A percentile compares a stretch with the other conserved stretches of the same genome.
Conservation (phyloP, 2,797 vertebrate species). For the Acestrorhynchus altus region DNA sequence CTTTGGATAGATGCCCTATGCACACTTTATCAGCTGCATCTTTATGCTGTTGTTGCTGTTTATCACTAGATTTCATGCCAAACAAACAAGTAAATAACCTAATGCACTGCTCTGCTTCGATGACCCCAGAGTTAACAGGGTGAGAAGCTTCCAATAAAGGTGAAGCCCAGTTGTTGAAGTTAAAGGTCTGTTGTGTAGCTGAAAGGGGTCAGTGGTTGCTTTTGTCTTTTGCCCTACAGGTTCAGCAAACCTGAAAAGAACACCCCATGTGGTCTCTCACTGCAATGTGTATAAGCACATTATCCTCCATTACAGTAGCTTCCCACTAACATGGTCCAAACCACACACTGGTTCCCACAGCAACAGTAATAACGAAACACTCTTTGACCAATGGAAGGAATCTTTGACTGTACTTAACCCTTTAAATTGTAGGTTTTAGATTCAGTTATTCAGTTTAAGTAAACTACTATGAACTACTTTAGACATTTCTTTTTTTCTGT, state of each 20-base stretch:
- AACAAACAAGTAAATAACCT: neutral
- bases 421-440: neutral
- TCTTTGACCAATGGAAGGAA: neutral
- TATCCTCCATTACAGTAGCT: conserved; percentile 47
- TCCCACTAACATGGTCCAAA: conserved; percentile 26
- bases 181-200: conserved; percentile 5
- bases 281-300: conserved; percentile 29
- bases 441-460: neutral
- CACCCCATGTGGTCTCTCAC: conserved; percentile 30
- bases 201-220: conserved; percentile 10
- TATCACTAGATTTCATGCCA: neutral
- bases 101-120: neutral
- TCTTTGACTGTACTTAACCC: conserved; percentile 5
- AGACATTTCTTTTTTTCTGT: neutral
- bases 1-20: neutral
- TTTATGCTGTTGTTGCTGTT: neutral
- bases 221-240: conserved; percentile 50
- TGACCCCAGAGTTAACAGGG: neutral
- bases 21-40: neutral
- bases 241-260: conserved; percentile 44
- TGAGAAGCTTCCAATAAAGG: neutral
- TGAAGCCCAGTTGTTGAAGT: conserved; percentile 13
- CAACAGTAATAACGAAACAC: conserved; percentile 44
- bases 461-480: too few species aligned
- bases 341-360: conserved; percentile 42